These are phyloP conservation scores for Sebastes paucispinis DNA, from an alignment of 2,797 vertebrate species.

Conservation along the genomic window DNA sequence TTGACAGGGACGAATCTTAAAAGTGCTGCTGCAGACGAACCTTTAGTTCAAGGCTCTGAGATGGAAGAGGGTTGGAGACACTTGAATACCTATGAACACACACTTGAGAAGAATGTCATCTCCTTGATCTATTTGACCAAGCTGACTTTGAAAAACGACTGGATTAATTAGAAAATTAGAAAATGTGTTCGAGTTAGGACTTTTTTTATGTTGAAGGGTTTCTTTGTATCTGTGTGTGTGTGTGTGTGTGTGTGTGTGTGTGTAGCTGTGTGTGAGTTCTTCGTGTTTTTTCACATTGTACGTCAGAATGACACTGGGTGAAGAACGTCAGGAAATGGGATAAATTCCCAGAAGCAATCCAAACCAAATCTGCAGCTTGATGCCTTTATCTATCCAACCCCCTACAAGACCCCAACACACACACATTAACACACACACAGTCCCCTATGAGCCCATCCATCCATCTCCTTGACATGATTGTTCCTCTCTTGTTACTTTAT, in stretches of 20 bases:
- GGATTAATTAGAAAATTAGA: constrained; percentile 67
- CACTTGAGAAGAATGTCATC: constrained; percentile 65
- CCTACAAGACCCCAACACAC: constrained; percentile 5
- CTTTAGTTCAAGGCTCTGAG: constrained; percentile 74
- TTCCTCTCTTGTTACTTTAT: constrained; percentile 89
- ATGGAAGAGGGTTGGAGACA: constrained; percentile 23
- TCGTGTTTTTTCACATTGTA: constrained; percentile 45
- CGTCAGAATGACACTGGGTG: constrained; percentile 51
- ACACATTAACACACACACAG: constrained; percentile 8
- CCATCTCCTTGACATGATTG: constrained; percentile 87
- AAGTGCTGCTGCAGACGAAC: constrained; percentile 69
- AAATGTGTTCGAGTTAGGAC: constrained; percentile 58
- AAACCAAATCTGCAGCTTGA: constrained; percentile 70
- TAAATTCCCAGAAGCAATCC: constrained; percentile 77
- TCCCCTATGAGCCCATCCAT: constrained; percentile 67
- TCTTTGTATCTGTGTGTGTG: constrained; percentile 18
- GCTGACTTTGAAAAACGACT: constrained; percentile 56
- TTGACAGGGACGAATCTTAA: constrained; percentile 75
- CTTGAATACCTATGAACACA: constrained; percentile 61
- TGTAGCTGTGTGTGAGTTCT: not conserved
- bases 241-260: not conserved
- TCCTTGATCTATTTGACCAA: constrained; percentile 65
- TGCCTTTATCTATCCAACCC: constrained; percentile 69
- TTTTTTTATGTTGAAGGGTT: constrained; percentile 35
- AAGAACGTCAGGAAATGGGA: constrained; percentile 64